A percentile compares a stretch with the other conserved stretches of the same genome.
phyloP scores from a whole-genome alignment of 2,797 vertebrate genomes.

The Bryconaethiops microstoma region DNA sequence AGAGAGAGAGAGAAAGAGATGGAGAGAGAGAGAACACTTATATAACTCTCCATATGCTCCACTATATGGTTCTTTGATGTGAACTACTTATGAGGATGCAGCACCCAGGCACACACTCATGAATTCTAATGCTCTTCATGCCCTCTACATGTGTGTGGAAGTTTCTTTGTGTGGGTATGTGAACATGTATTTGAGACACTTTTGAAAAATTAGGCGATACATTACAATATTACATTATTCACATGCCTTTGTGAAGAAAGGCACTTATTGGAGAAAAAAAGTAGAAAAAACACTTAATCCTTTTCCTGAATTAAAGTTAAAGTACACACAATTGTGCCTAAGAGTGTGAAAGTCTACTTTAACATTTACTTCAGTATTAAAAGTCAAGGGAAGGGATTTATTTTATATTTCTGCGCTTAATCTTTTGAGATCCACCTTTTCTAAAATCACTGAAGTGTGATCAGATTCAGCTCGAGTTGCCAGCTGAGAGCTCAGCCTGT shows the following conservation, averaged over 20 bases:
- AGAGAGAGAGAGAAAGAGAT: not conserved
- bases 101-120: not conserved
- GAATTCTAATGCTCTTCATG: conserved; percentile 10
- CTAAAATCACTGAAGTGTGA: not conserved
- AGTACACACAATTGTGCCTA: not conserved
- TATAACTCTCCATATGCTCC: conserved; percentile 31
- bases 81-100: conserved; percentile 24
- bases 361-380: not conserved
- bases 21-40: conserved; percentile 10
- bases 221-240: not conserved
- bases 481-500: not conserved
- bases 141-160: not conserved
- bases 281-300: conserved; percentile 1
- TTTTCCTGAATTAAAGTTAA: not conserved
- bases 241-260: not conserved
- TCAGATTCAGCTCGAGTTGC: not conserved
- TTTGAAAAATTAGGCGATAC: not conserved
- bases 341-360: not conserved
- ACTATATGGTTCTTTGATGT: conserved; percentile 27
- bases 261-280: not conserved
- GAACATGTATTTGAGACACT: not conserved
- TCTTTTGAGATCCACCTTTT: not conserved
- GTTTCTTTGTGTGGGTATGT: not conserved
- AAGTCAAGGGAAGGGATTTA: not conserved
- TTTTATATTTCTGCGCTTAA: not conserved